A percentile compares a stretch with the other conserved stretches of the same genome.
Evolutionary conservation across 2,113 vertebrate genomes (phyloP).

Genomic region (Aegithalos caudatus): DNA sequence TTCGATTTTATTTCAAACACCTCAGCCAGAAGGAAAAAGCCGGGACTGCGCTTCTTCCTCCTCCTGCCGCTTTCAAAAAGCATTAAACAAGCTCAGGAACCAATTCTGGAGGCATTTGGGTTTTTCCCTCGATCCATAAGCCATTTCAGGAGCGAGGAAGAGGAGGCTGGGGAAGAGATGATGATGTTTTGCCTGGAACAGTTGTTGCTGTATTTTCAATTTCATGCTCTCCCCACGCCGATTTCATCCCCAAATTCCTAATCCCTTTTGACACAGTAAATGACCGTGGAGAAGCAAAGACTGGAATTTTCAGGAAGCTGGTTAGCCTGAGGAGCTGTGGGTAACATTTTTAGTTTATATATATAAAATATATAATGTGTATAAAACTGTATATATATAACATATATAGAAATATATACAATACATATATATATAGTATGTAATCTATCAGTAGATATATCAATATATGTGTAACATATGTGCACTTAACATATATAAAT

Average conservation of each 20-base stretch:
- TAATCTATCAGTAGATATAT: too few relatives aligned
- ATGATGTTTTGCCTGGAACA: neutral
- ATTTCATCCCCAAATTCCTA: neutral
- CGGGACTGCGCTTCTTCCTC: neutral
- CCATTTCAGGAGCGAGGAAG: neutral
- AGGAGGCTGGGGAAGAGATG: neutral
- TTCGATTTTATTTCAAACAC: neutral
- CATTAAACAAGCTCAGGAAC: neutral
- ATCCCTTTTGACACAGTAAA: slow-evolving; percentile 12
- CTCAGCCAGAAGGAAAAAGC: neutral
- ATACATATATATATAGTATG: neutral
- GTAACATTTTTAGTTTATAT: neutral
- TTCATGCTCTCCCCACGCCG: neutral
- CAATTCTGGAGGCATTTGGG: neutral
- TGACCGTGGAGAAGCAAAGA: neutral
- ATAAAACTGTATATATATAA: neutral
- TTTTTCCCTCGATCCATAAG: neutral
- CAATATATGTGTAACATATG: too few relatives aligned
- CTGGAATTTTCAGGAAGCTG: neutral
- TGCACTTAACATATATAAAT: neutral
- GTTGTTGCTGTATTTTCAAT: neutral
- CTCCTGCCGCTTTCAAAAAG: neutral
- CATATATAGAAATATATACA: neutral
- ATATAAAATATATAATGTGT: accelerated
- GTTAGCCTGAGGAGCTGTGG: neutral